A percentile compares a stretch with the other conserved stretches of the same genome.
Conservation (phyloP, 2,888 invertebrate genomes). For the Monopis laevigella region DNA sequence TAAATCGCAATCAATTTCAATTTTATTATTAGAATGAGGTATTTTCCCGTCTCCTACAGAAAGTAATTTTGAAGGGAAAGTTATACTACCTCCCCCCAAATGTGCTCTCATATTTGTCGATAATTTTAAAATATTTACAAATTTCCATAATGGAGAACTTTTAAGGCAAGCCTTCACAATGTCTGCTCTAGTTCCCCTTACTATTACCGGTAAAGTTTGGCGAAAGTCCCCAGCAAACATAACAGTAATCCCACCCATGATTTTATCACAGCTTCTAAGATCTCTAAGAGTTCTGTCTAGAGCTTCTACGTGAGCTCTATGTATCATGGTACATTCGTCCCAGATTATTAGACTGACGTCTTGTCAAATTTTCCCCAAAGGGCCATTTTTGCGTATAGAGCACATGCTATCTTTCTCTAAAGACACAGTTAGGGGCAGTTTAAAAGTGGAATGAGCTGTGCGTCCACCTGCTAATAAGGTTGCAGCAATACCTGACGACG, state of each 20-base stretch:
- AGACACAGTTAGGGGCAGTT: constrained; percentile 26
- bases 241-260: constrained; percentile 20
- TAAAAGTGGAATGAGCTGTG: constrained; percentile 26
- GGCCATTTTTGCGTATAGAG: constrained; percentile 17
- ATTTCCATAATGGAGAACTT: constrained; percentile 21
- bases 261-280: no score
- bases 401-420: constrained; percentile 20
- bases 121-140: constrained; percentile 20
- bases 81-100: constrained; percentile 20
- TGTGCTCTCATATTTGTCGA: constrained; percentile 23
- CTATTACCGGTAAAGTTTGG: constrained; percentile 21
- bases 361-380: constrained; percentile 21
- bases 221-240: constrained; percentile 21
- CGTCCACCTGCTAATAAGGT: constrained; percentile 21
- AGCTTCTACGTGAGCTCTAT: constrained; percentile 16
- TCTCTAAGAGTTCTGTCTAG: constrained; percentile 23
- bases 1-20: constrained; percentile 21
- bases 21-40: constrained; percentile 18
- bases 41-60: constrained; percentile 20
- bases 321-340: constrained; percentile 22
- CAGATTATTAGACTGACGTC: constrained; percentile 22
- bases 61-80: constrained; percentile 20
- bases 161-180: constrained; percentile 19
- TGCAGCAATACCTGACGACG: constrained; percentile 22
- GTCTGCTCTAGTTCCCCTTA: constrained; percentile 20